These are phyloP conservation scores for Amblyopsis hoosieri DNA, from an alignment of 2,797 vertebrate genomes.

Conservation along the genomic window DNA sequence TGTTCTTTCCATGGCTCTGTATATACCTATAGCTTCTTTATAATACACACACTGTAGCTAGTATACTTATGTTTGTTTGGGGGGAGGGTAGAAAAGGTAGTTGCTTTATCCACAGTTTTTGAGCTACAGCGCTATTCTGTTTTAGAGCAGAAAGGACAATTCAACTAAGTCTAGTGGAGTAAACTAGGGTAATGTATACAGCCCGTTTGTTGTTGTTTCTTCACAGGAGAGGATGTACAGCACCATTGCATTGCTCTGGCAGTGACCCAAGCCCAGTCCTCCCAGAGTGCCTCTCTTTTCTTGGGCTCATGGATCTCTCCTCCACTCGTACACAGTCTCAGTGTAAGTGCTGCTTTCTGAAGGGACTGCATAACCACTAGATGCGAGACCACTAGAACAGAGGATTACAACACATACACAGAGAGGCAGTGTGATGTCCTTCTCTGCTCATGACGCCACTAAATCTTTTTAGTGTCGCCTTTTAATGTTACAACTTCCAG, in stretches of 20 bases:
- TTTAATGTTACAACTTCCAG: too few relatives aligned
- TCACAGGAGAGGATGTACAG: constrained; percentile 88
- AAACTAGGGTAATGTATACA: fast-evolving
- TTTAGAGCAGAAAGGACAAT: too few relatives aligned
- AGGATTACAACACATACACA: neutral
- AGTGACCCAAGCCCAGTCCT: constrained; percentile 86
- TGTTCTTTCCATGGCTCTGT: too few relatives aligned
- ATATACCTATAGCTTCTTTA: too few relatives aligned
- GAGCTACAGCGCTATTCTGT: too few relatives aligned
- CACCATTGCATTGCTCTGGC: constrained; percentile 85
- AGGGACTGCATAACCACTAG: too few relatives aligned
- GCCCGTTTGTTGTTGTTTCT: constrained; percentile 2
- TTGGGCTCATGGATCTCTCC: constrained; percentile 88
- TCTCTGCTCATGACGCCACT: neutral
- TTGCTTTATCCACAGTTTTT: too few relatives aligned
- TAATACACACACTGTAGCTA: too few relatives aligned
- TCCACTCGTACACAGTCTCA: constrained; percentile 86
- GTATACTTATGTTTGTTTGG: too few relatives aligned
- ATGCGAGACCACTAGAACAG: too few relatives aligned
- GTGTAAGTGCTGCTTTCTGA: constrained; percentile 75
- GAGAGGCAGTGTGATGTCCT: neutral
- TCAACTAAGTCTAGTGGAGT: neutral
- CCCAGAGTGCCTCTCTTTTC: constrained; percentile 88
- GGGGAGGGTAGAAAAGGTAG: too few relatives aligned
- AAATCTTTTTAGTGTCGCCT: too few relatives aligned